Conservation (phyloP, 2,797 vertebrate species). For the Rhinichthys osculus region DNA sequence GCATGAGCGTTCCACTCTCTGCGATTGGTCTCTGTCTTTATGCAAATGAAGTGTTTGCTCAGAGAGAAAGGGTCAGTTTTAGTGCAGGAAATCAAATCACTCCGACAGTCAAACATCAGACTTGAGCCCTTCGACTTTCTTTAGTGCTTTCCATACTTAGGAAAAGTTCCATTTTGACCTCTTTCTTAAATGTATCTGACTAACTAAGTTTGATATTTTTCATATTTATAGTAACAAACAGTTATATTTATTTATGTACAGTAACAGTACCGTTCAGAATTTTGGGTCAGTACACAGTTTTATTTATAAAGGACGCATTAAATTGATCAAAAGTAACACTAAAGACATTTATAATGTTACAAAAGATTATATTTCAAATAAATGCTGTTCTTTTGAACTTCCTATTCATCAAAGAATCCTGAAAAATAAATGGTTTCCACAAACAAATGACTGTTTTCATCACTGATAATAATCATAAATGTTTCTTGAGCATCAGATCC, state of each 20-base stretch:
- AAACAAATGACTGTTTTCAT: no score
- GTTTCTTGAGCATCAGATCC: no score
- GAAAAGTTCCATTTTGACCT: background rate
- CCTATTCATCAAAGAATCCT: no score
- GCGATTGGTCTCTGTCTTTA: background rate
- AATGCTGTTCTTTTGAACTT: no score
- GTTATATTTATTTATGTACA: background rate
- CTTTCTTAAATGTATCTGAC: background rate
- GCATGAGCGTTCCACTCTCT: background rate
- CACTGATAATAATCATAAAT: no score
- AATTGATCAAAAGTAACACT: no score
- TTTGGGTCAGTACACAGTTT: no score
- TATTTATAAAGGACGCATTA: no score
- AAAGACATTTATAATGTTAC: no score
- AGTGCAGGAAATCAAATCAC: background rate
- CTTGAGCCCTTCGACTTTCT: background rate
- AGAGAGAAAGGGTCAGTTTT: constrained; percentile 11
- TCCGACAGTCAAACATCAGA: background rate
- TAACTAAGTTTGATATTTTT: background rate
- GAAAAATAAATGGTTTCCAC: no score
- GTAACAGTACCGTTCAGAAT: no score
- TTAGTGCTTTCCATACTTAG: background rate
- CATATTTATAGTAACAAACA: background rate
- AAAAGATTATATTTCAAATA: no score
- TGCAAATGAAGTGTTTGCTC: constrained; percentile 31